Evolutionary conservation across 2,113 vertebrate genomes (phyloP), one percentile per base, ranked within the genome.

Genomic region (Poeciliopsis turrubarensis): DNA sequence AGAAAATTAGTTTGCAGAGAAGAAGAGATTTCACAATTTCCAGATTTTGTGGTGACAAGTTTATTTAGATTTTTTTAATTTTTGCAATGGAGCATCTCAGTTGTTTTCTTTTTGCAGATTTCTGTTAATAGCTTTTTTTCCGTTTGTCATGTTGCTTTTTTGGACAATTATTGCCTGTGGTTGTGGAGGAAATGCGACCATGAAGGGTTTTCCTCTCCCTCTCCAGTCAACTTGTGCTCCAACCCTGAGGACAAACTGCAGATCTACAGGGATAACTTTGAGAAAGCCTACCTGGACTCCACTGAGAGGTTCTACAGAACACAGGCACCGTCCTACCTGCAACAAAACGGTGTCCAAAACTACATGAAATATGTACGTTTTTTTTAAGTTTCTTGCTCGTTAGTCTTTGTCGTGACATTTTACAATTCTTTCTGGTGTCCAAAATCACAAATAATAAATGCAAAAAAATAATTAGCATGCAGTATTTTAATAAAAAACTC

Each of bases 201-300:
- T 65, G 30, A 65, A 32, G 12, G 34, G 44, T 47, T 47, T 47
- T 47, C 14, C 51, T 57, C 47, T 44, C 11, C 74, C 34, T 54
- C 26, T 10, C 63, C 72, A 99, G 97, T 99, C 89, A 99, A 99
- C 88, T 94, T 99, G 83, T 99, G 97, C 89, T 99, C 97, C 65
- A 99, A 99, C 94, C 96, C 97, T 32, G 97, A 99, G 69, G 97
- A 99, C 95, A 98, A 98, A 87, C 95, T 99, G 91, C 96, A 99
- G 85, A 99, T 99, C 91, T 99, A 99, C 94, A 96, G 97, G 85
- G 97, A 99, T 87, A 99, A 99, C 95, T 99, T 99, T 96, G 97
- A 99, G 93, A 99, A 99, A 86, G 96, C 97, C 0, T 99, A 99
- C 92, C 94, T 98, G 92, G 97, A 99, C 94, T 98, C 97, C 84